Evolutionary conservation across 2,113 vertebrate species (phyloP), one percentile per base, ranked within the genome.

Genomic region (Melanotaenia duboulayi): DNA sequence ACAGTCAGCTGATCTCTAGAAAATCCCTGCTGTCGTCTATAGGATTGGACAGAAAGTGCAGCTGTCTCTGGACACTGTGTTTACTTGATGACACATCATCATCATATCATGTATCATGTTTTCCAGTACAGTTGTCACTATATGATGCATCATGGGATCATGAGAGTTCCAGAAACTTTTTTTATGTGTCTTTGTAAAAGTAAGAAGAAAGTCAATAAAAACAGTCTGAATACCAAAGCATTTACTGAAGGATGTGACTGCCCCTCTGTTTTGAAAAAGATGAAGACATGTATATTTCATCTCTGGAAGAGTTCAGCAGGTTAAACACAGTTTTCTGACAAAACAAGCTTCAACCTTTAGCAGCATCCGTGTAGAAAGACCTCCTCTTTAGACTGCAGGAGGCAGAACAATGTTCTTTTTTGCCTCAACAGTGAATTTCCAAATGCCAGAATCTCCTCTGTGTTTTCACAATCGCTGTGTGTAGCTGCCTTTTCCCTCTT

Each of bases 401-500:
- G 48, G 16, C 39, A 49, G 19, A 67, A 42, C 50, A 58, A 52
- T 49, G 23, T n/a, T n/a, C n/a, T n/a, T n/a, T n/a, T n/a, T n/a
- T n/a, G n/a, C n/a, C n/a, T n/a, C n/a, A n/a, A n/a, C n/a, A n/a
- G 49, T 22, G 22, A 17, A 37, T 63, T 37, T 50, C 32, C 20
- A 66, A 51, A 63, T 23, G 20, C 20, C 20, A 24, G 40, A 46
- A 3, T 42, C 64, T 74, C 46, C 50, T 46, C 63, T 20, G n/a
- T 59, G 42, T 35, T 8, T 50, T 37, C 23, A 20, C 55, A 13
- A 23, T 44, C 35, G 32, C 44, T 39, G 28, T 50, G 44, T 24
- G 56, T 25, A 28, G 48, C 35, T 61, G 48, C 22, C 35, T 40
- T 44, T 54, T 54, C 32, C 67, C 9, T 62, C 24, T 25, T 17